Evolutionary conservation across 2,888 invertebrate genomes (phyloP).

Genomic region (Anodontia alba): DNA sequence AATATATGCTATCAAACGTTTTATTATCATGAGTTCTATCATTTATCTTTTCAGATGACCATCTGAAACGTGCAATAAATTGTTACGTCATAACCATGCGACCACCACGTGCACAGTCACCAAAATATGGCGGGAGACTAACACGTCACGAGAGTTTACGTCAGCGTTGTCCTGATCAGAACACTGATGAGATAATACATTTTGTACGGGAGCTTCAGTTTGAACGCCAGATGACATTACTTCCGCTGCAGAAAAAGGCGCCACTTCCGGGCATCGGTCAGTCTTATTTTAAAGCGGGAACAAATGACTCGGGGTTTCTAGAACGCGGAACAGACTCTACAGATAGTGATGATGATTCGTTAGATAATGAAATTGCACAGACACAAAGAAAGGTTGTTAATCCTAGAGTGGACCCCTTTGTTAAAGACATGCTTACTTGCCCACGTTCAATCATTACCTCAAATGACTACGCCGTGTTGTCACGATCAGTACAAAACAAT

Average conservation of each 20-base stretch:
- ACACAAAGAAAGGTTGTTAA: constrained; percentile 33
- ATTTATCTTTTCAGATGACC: neutral
- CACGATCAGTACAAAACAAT: constrained; percentile 49
- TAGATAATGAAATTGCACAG: constrained; percentile 68
- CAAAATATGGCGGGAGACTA: constrained; percentile 31
- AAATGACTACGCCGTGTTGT: constrained; percentile 58
- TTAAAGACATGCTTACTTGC: constrained; percentile 61
- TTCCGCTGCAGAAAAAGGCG: constrained; percentile 64
- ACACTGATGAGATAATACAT: constrained; percentile 72
- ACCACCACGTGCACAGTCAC: constrained; percentile 51
- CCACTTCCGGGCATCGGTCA: constrained; percentile 72
- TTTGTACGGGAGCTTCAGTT: constrained; percentile 71
- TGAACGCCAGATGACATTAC: constrained; percentile 71
- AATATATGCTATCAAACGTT: too few species aligned
- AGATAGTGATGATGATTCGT: constrained; percentile 63
- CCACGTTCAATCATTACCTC: constrained; percentile 47
- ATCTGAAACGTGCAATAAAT: neutral
- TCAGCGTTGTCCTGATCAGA: constrained; percentile 56
- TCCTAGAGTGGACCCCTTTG: constrained; percentile 52
- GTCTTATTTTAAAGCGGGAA: constrained; percentile 32
- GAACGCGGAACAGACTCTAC: constrained; percentile 59
- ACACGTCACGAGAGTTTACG: constrained; percentile 51
- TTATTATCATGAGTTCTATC: too few species aligned
- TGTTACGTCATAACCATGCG: constrained; percentile 36
- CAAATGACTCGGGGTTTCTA: constrained; percentile 66